A percentile compares a stretch with the other conserved stretches of the same genome.
These are phyloP conservation scores for Anabacerthia variegaticeps DNA, from an alignment of 2,797 vertebrate species.

Conservation along the genomic window DNA sequence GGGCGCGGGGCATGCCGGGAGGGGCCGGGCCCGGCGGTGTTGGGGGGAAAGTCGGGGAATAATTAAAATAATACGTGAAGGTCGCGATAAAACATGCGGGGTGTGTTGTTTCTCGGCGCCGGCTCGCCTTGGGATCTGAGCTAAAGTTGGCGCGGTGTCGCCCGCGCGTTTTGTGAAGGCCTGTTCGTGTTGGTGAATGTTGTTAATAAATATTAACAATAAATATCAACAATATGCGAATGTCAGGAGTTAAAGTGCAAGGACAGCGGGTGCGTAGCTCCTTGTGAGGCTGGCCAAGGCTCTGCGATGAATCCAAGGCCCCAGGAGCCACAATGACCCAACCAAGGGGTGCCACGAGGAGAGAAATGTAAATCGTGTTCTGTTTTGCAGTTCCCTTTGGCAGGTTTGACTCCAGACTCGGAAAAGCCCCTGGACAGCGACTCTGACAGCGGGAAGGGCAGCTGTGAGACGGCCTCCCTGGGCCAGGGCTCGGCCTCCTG, in stretches of 20 bases:
- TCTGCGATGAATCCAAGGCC: background rate
- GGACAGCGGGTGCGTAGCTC: fast-evolving
- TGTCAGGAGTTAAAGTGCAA: fast-evolving
- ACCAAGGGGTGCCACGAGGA: no score
- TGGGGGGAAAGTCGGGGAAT: background rate
- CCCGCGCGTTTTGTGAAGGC: fast-evolving
- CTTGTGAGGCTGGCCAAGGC: background rate
- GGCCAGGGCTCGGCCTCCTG: background rate
- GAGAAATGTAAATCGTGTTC: background rate
- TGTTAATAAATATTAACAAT: background rate
- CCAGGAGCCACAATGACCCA: no score
- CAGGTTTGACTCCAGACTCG: background rate
- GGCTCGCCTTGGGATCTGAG: fast-evolving
- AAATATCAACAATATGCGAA: no score
- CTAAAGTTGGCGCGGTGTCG: fast-evolving
- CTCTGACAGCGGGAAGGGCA: slow-evolving; percentile 79
- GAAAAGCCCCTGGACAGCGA: slow-evolving; percentile 59
- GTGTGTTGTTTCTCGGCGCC: fast-evolving
- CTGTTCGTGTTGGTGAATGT: background rate
- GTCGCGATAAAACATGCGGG: fast-evolving
- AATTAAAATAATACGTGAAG: background rate
- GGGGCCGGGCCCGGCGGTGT: fast-evolving
- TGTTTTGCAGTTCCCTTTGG: slow-evolving; percentile 31
- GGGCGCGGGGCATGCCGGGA: background rate
- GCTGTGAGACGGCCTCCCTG: slow-evolving; percentile 47